Evolutionary conservation across 2,888 invertebrate species (phyloP), one percentile per base, ranked within the genome.

Genomic region (Chirona hameri): DNA sequence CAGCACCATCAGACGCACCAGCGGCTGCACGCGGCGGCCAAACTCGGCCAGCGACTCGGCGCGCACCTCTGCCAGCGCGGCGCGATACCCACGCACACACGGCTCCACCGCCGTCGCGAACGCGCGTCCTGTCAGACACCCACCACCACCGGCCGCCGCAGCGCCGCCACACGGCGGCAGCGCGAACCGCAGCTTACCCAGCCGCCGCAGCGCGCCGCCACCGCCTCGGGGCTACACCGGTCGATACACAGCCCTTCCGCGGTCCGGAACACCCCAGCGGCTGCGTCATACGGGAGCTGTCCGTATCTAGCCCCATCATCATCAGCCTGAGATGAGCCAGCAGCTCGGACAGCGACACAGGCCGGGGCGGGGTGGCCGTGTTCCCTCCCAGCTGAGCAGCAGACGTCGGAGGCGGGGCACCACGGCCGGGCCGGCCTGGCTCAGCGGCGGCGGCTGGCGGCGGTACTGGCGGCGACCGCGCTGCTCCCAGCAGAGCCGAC

Each of bases 371-470:
- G 24, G 39, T 21, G 21, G 46, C 15, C 7, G 24, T 18, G 3
- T 24, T 39, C 9, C 15, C 39, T 7, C 39, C 9, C 76, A 46
- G 76, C 39, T 4, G 39, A 76, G 76, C 76, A 27, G 27, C 24
- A 76, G 39, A 1, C 21, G 21, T 1, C 76, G 46, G 21, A 76
- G 76, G 46, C 7, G 46, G 21, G 76, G 21, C 24, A 76, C 39
- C 7, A 10, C 76, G 21, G 76, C 76, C 39, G 76, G 24, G 1
- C 76, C 76, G 39, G 76, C 46, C 92, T 97, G 14, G 10, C 39
- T 46, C 24, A 76, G 76, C 3, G 9, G 46, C 39, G 76, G 76
- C 39, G 46, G 27, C 21, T 21, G 18, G 39, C 76, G 39, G 18
- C 1, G 0, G 31, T 21, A 24, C 76, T 46, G 76, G 24, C 76